Evolutionary conservation across 2,797 vertebrate genomes (phyloP).

Genomic region (Dryobates pubescens): DNA sequence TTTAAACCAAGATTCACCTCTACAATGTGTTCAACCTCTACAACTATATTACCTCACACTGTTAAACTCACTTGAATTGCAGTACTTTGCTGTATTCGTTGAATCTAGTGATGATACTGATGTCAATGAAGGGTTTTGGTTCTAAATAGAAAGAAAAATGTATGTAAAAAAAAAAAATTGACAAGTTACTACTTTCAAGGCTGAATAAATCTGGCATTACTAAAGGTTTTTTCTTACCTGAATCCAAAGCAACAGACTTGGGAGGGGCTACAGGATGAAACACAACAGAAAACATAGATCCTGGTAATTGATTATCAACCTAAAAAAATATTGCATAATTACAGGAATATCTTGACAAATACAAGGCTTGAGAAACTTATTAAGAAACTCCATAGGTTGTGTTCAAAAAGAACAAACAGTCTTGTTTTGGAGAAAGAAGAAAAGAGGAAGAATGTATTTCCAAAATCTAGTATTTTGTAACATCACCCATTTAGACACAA

Average conservation of each 20-base stretch:
- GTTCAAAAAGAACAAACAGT: neutral
- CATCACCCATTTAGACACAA: neutral
- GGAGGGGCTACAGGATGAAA: slow-evolving; percentile 97
- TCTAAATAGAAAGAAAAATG: slow-evolving; percentile 78
- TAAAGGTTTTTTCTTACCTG: slow-evolving; percentile 82
- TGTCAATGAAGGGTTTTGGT: slow-evolving; percentile 94
- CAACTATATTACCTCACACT: neutral
- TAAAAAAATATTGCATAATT: slow-evolving; percentile 47
- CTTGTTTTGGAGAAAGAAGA: neutral
- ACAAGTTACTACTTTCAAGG: neutral
- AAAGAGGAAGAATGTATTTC: neutral
- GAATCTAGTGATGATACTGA: slow-evolving; percentile 94
- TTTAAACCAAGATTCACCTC: neutral
- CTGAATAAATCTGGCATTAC: neutral
- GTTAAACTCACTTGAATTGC: slow-evolving; percentile 93
- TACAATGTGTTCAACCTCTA: neutral
- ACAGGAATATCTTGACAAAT: neutral
- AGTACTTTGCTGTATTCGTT: slow-evolving; percentile 94
- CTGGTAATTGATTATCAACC: slow-evolving; percentile 95
- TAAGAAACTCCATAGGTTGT: neutral
- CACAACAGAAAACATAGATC: slow-evolving; percentile 92
- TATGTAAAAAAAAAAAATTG: neutral
- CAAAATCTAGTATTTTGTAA: neutral
- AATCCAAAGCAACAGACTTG: slow-evolving; percentile 94
- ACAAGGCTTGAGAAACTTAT: neutral